phyloP scores from a whole-genome alignment of 2,888 invertebrate species.

The Cordylochernes scorpioides region DNA sequence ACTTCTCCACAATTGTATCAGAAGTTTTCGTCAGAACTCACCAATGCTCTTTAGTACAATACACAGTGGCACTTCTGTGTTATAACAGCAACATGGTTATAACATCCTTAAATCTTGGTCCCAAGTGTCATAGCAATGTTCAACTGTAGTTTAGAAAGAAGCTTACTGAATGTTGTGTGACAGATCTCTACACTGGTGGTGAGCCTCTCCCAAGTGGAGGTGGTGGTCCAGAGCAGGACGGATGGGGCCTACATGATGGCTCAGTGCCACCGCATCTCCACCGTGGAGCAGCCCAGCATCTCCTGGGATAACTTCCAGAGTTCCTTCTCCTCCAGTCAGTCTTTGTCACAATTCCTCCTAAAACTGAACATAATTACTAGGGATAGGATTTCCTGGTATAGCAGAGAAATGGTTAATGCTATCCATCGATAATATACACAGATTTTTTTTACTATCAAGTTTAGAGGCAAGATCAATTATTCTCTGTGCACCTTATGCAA shows the following conservation, averaged over 20 bases:
- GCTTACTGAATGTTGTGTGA: background rate
- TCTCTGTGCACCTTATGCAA: too few species aligned
- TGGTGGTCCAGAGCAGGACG: constrained; percentile 4
- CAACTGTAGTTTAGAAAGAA: background rate
- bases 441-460: too few species aligned
- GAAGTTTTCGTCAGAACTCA: too few species aligned
- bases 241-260: constrained; percentile 3
- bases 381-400: too few species aligned
- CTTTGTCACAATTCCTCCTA: background rate
- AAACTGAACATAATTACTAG: too few species aligned
- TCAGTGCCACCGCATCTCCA: constrained; percentile 8
- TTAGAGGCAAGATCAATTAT: too few species aligned
- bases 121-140: background rate
- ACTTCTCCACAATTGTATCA: too few species aligned
- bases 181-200: constrained; percentile 8
- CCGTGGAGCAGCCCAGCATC: constrained; percentile 9
- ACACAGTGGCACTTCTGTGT: background rate
- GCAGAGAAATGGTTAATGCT: too few species aligned
- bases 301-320: constrained; percentile 13
- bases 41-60: too few species aligned
- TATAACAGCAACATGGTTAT: background rate
- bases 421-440: too few species aligned
- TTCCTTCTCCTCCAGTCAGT: constrained; percentile 9
- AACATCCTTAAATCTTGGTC: background rate
- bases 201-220: constrained; percentile 7